Percentiles rank a stretch among this genome's conserved stretches.
Conservation (phyloP, 1,140 invertebrate genomes). For the Cyrtorhinus lividipennis region DNA sequence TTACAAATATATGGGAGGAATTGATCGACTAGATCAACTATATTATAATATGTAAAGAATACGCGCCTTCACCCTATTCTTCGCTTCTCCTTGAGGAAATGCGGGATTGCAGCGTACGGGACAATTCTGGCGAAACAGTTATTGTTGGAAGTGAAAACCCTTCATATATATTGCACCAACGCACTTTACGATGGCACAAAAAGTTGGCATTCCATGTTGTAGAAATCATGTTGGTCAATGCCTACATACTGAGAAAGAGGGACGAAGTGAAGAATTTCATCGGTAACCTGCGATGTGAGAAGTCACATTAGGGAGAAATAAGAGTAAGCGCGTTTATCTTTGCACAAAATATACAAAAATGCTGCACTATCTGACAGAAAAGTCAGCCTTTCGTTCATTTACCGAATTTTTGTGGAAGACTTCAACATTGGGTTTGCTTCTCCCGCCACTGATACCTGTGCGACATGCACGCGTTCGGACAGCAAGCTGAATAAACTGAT, state of each 20-base stretch:
- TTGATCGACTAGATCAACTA: background rate
- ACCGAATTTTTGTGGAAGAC: background rate
- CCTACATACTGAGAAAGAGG: background rate
- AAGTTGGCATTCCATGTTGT: background rate
- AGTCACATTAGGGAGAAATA: background rate
- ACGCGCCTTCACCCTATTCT: too few species aligned
- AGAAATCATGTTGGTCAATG: background rate
- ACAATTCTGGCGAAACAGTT: too few species aligned
- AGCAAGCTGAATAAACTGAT: background rate
- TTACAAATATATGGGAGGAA: background rate
- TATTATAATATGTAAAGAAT: too few species aligned
- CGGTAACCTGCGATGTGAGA: background rate
- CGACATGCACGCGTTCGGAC: background rate
- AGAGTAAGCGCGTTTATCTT: background rate
- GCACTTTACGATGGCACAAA: background rate
- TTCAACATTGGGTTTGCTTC: background rate
- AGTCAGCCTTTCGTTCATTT: background rate
- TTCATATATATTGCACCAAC: background rate
- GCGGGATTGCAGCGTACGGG: too few species aligned
- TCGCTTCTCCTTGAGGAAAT: too few species aligned
- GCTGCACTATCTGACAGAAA: background rate
- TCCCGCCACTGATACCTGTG: background rate
- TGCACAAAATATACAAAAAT: background rate
- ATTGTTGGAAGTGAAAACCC: too few species aligned
- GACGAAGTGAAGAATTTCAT: background rate